phyloP scores from a whole-genome alignment of 1,140 invertebrate genomes.

The Chrysomallon squamiferum region DNA sequence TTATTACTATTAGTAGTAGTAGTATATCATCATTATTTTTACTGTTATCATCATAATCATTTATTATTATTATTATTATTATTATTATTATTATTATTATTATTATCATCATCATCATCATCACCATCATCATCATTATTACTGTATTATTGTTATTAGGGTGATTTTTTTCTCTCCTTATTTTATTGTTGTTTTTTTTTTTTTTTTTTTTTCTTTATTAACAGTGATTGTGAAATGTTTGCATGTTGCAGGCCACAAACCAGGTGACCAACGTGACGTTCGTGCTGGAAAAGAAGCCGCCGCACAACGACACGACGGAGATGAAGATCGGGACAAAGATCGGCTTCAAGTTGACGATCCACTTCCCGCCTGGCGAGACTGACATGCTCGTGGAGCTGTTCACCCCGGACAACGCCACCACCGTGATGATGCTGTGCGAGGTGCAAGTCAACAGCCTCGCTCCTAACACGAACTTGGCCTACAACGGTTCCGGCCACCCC shows the following conservation, averaged over 20 bases:
- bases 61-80: too few species aligned
- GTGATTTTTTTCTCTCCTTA: too few species aligned
- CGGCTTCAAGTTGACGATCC: conserved; percentile 36
- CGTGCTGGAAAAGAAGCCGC: conserved; percentile 23
- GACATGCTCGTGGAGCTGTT: conserved; percentile 60
- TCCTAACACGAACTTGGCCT: conserved; percentile 14
- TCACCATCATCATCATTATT: too few species aligned
- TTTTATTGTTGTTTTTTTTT: too few species aligned
- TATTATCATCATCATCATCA: too few species aligned
- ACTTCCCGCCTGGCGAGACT: conserved; percentile 29
- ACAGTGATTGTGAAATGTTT: too few species aligned
- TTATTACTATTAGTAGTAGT: too few species aligned
- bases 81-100: too few species aligned
- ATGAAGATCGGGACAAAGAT: conserved; percentile 37
- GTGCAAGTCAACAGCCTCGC: conserved; percentile 37
- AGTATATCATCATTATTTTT: too few species aligned
- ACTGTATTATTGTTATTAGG: too few species aligned
- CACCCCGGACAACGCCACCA: conserved; percentile 53
- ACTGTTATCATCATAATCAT: too few species aligned
- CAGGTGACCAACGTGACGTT: conserved; percentile 39
- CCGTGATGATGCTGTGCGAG: conserved; percentile 58
- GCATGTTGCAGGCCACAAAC: conserved; percentile 16
- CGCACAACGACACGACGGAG: conserved; percentile 18
- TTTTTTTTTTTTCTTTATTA: too few species aligned
- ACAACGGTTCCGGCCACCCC: conserved; percentile 2